Evolutionary conservation across 2,113 vertebrate species (phyloP), one percentile per base, ranked within the genome.

Genomic region (Pleuronectes platessa): DNA sequence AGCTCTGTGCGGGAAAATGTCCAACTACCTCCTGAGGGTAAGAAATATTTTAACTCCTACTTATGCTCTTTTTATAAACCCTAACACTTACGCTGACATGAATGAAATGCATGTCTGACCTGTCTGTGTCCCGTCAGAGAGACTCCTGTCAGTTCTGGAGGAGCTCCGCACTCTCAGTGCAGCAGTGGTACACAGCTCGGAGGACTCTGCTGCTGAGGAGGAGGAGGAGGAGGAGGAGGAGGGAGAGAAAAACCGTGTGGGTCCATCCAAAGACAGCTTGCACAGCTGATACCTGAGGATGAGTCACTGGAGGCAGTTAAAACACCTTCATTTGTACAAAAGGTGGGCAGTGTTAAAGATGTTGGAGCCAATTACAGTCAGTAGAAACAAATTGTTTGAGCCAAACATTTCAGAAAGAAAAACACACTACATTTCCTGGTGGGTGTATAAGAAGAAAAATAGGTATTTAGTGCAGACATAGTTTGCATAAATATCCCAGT

Each of bases 161-260:
- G 91, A 92, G 76, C 91, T 95, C 60, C 92, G 88, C 24, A 71
- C 81, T 62, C 90, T 95, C 75, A 93, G 93, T 59, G 89, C 91
- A n/a, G 88, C 85, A 12, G 91, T 94, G 79, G 83, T 93, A 59
- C 87, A 91, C 86, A 92, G 92, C 80, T 93, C 93, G 23, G 94
- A 94, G 37, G 92, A 92, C 61, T 91, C 89, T 24, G 86, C 74
- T 18, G 94, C 94, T 66, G 92, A 93, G 24, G 26, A 27, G 27
- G 27, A 31, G 27, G 27, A 31, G 5, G 27, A 31, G 27, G 62
- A 67, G 27, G 62, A 67, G 24, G 63, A 88, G 51, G 87, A 86
- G 58, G 63, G 72, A 83, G 26, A 81, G 75, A 53, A 0, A 23
- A 82, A 89, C 69, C 72, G 77, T 56, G 54, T 69, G 68, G 79